Base-by-base conservation (phyloP, 2,113 vertebrate genomes). In the Hemicordylus capensis region DNA sequence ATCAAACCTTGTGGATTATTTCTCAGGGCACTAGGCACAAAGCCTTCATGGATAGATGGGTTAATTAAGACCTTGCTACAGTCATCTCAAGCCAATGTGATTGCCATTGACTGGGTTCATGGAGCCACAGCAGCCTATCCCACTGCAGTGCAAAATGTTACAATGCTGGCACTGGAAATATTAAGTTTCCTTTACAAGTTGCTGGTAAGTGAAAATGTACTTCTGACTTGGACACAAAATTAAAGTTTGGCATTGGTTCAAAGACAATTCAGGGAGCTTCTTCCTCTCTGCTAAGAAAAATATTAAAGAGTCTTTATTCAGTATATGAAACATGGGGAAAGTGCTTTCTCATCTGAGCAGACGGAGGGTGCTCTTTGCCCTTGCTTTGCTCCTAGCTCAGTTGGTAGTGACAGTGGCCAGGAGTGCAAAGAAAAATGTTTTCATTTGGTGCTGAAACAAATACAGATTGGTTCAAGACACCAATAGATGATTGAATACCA, bases 81-180 rank as follows among this genome's bases (percentile, higher is more conserved):
- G 14, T 92, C 83, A 46, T 90, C 93, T 58, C 94, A 96, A 17
- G 95, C 89, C 44, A 99, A 99, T 0, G 97, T 99, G 88, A 87
- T 99, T 4, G 96, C 97, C 2, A 98, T 98, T 81, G 98, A 99
- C 93, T 99, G 98, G 98, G 90, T 98, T 80, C 94, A 95, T 7
- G 94, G 96, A 4, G 97, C 98, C 1, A 98, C 98, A 6, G 98
- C 94, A 54, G 94, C 95, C 80, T 99, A 99, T 90, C 94, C 93
- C 83, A 95, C 95, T 0, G 98, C 97, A 3, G 98, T 99, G 90
- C 96, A 98, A 72, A 98, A 97, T 7, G 97, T 98, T 91, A 96
- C 97, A 31, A 95, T 96, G 85, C 96, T 99, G 88, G 96, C 97
- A 2, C 28, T 97, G 6, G 86, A 97, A 90, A 97, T 99, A 91